These are phyloP conservation scores for Amazona guildingii DNA, from an alignment of 2,113 vertebrate species.

Conservation along the genomic window DNA sequence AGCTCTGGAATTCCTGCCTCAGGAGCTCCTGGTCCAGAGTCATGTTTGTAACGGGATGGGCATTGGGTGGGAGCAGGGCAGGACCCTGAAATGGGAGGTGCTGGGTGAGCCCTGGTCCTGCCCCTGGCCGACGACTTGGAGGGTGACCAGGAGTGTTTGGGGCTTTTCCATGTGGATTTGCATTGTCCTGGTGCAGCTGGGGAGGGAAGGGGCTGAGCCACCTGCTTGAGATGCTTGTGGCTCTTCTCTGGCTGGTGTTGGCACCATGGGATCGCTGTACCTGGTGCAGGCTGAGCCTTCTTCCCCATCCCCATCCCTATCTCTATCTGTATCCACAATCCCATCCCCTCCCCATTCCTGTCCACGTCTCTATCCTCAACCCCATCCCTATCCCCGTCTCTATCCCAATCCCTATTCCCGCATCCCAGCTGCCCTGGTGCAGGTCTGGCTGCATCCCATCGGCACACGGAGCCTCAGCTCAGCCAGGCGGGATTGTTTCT, in stretches of 20 bases:
- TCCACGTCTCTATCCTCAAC: neutral
- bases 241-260: neutral
- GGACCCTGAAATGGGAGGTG: neutral
- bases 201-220: neutral
- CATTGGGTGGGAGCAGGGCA: neutral
- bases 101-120: neutral
- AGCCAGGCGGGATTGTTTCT: neutral
- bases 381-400: neutral
- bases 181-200: accelerated
- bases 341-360: neutral
- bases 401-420: neutral
- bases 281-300: neutral
- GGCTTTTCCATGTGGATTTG: neutral
- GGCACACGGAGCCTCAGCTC: accelerated
- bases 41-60: neutral
- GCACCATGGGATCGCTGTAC: neutral
- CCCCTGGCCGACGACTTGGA: neutral
- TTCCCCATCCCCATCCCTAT: neutral
- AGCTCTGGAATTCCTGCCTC: neutral
- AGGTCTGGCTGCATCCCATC: neutral
- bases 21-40: neutral
- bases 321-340: neutral
- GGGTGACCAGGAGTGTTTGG: accelerated
- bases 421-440: neutral
- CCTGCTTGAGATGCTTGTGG: accelerated